Evolutionary conservation across 2,113 vertebrate species (phyloP).

Genomic region (Rattus rattus): DNA sequence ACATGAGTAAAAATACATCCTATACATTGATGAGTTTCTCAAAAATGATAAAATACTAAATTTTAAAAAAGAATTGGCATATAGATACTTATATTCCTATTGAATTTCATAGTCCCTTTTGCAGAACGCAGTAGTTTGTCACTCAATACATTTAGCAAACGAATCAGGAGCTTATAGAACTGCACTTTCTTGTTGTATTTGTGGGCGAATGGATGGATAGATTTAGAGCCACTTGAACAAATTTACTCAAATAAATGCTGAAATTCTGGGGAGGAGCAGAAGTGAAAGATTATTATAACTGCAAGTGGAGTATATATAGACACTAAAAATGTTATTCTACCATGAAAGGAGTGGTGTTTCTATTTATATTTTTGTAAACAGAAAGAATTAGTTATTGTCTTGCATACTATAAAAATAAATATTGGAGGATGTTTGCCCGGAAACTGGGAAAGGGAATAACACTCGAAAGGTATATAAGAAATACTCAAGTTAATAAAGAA

Average conservation of each 20-base stretch:
- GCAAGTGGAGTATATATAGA: background rate
- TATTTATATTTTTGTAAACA: slow-evolving; percentile 30
- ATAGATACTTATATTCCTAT: background rate
- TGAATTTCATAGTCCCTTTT: slow-evolving; percentile 28
- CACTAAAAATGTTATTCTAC: background rate
- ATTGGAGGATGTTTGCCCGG: no score
- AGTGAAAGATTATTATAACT: slow-evolving; percentile 45
- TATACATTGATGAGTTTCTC: background rate
- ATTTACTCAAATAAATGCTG: slow-evolving; percentile 52
- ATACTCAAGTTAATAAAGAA: no score
- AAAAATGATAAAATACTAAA: background rate
- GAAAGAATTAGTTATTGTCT: slow-evolving; percentile 12
- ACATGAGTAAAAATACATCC: background rate
- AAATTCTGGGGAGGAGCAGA: background rate
- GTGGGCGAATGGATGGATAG: background rate
- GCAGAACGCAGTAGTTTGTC: slow-evolving; percentile 15
- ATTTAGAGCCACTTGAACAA: slow-evolving; percentile 30
- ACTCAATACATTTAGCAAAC: slow-evolving; percentile 12
- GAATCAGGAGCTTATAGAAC: background rate
- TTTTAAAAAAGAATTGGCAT: background rate
- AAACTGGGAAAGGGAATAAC: no score
- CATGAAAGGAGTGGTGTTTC: slow-evolving; percentile 29
- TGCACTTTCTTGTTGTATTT: background rate
- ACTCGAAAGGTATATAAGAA: no score
- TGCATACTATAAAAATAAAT: slow-evolving; percentile 25